Conservation (phyloP, 2,113 vertebrate genomes). For the Pseudonaja textilis region DNA sequence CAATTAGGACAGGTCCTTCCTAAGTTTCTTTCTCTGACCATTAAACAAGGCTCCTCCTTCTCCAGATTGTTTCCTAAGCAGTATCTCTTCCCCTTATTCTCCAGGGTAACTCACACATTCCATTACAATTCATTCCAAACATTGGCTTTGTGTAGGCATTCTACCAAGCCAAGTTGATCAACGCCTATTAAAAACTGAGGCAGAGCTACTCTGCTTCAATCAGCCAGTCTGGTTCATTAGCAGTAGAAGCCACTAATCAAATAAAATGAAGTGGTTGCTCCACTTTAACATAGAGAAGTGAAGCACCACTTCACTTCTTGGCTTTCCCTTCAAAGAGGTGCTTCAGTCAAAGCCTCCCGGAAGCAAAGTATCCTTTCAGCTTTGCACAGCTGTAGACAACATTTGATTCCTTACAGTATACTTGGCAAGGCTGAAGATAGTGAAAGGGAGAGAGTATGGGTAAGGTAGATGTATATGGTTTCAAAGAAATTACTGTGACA, state of each 20-base stretch:
- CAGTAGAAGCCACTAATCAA: not conserved
- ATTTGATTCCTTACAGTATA: not conserved
- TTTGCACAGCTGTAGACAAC: not conserved
- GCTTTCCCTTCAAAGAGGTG: not conserved
- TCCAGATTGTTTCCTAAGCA: not conserved
- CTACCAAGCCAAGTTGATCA: not conserved
- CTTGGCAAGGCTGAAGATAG: not conserved
- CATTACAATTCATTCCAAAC: not conserved
- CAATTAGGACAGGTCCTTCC: not conserved
- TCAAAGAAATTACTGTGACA: not conserved
- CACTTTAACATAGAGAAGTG: not conserved
- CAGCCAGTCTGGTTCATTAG: not conserved
- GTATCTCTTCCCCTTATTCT: not conserved
- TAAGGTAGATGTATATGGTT: not conserved
- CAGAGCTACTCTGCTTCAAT: not conserved
- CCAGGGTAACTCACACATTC: not conserved
- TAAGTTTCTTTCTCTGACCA: not conserved
- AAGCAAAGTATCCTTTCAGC: not conserved
- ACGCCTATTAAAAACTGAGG: not conserved
- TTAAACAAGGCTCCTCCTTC: not conserved
- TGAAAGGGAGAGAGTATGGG: not conserved
- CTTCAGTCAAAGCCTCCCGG: not conserved
- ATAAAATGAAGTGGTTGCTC: not conserved
- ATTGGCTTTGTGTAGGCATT: not conserved
- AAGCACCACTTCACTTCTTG: not conserved